Base-by-base conservation (phyloP, 2,888 invertebrate genomes). In the Gisinianus flammeolus region DNA sequence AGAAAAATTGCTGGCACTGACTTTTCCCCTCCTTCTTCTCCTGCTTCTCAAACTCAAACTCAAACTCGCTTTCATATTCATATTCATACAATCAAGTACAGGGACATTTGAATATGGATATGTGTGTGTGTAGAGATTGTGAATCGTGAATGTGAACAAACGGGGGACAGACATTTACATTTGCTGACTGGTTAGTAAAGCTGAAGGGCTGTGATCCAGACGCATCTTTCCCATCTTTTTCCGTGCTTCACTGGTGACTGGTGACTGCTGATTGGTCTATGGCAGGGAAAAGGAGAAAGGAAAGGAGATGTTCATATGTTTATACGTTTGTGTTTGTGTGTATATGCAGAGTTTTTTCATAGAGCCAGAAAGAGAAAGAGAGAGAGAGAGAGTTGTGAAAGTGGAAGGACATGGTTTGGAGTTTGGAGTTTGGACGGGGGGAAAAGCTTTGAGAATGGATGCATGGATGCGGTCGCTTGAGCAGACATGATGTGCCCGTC, bases 401-500 rank as follows among this genome's bases (percentile, higher is more conserved):
- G 44, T 44, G 44, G 54, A 19, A 54, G n/a, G 54, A n/a, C 19
- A 54, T 54, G n/a, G 54, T n/a, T 16, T 54, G 62, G 5, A 64
- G 22, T 22, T 64, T 26, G 62, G 10, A 12, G 62, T 26, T n/a
- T 54, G 54, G 54, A 54, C 4, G 16, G 19, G 5, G 54, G 31
- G 62, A 16, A 33, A 24, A 62, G 16, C 8, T 12, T 62, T 33
- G n/a, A 30, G 73, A 35, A 35, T 54, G 75, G 62, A 64, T 35
- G 66, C 70, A 30, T 75, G 75, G 79, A 77, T 68, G 77, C 67
- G 79, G 79, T 74, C 64, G 67, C 66, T 71, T 58, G 69, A 69
- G 66, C 74, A 77, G 44, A 74, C 79, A 72, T 69, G 77, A 68
- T 79, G 72, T 71, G 79, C 68, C 80, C 78, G 76, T 80, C 76